Percentiles rank a stretch among this genome's conserved stretches.
Conservation (phyloP, 1,140 invertebrate genomes). For the Protaetia brevitarsis region DNA sequence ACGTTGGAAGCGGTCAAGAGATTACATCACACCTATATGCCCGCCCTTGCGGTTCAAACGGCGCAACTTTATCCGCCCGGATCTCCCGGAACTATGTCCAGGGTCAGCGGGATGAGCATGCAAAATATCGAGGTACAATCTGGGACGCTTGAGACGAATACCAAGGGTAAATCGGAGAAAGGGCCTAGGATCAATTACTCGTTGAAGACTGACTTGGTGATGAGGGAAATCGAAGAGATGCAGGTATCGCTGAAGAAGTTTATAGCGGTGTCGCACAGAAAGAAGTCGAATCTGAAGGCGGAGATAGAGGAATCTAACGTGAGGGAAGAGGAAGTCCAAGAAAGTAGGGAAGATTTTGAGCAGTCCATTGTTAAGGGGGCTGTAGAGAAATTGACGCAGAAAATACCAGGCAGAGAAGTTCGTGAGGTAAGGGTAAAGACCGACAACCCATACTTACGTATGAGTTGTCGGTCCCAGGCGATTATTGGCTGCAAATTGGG, state of each 20-base stretch:
- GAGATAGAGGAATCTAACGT: constrained; percentile 46
- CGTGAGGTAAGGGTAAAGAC: constrained; percentile 37
- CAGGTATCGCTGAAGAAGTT: constrained; percentile 33
- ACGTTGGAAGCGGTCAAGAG: not conserved
- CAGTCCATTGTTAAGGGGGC: constrained; percentile 42
- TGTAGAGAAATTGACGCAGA: constrained; percentile 45
- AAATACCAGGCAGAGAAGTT: constrained; percentile 50
- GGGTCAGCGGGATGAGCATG: not conserved
- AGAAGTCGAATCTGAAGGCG: constrained; percentile 40
- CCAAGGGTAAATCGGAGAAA: not conserved
- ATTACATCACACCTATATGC: not conserved
- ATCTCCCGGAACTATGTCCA: not conserved
- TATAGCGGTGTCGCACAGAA: constrained; percentile 33
- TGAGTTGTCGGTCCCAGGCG: not conserved
- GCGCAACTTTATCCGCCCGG: not conserved
- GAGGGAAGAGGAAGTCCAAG: constrained; percentile 36
- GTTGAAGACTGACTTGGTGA: constrained; percentile 40
- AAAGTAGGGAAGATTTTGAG: constrained; percentile 45
- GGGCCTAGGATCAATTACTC: constrained; percentile 34
- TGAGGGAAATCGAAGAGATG: constrained; percentile 39
- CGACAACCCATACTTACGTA: not conserved
- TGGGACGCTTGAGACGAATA: not conserved
- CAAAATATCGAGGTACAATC: not conserved
- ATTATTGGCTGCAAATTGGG: too few species aligned
- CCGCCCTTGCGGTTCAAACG: not conserved